Conservation (phyloP, 2,888 invertebrate species). For the Drosophila eohydei region DNA sequence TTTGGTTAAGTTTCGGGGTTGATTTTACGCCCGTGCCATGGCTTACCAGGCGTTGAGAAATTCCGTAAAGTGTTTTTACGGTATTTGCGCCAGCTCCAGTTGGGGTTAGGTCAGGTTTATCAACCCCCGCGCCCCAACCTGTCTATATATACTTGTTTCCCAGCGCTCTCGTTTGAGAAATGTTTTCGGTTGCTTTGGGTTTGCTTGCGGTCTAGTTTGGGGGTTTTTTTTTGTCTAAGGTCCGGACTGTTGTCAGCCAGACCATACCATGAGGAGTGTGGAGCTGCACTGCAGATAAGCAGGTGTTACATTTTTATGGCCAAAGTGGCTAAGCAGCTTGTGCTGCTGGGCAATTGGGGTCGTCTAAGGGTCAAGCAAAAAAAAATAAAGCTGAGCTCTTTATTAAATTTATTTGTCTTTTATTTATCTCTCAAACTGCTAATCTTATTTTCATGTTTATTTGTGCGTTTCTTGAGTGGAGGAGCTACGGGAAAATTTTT, state of each 20-base stretch:
- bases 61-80: constrained; percentile 82
- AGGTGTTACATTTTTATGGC: constrained; percentile 77
- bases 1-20: constrained; percentile 65
- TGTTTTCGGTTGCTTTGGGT: constrained; percentile 73
- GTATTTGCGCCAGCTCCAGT: constrained; percentile 64
- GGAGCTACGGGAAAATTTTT: too few species aligned
- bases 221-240: not conserved
- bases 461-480: not conserved
- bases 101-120: constrained; percentile 72
- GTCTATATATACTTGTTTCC: constrained; percentile 13
- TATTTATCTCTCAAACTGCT: not conserved
- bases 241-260: constrained; percentile 9
- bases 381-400: constrained; percentile 10
- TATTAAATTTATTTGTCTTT: constrained; percentile 14
- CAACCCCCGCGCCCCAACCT: constrained; percentile 5
- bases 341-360: constrained; percentile 10
- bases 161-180: constrained; percentile 63
- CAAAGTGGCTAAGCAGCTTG: constrained; percentile 74
- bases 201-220: constrained; percentile 62
- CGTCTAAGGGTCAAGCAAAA: not conserved
- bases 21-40: constrained; percentile 74
- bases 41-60: constrained; percentile 81
- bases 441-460: constrained; percentile 7
- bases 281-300: constrained; percentile 65
- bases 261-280: constrained; percentile 2